phyloP scores from a whole-genome alignment of 2,113 vertebrate species.

The Rhinopomastus cyanomelas region DNA sequence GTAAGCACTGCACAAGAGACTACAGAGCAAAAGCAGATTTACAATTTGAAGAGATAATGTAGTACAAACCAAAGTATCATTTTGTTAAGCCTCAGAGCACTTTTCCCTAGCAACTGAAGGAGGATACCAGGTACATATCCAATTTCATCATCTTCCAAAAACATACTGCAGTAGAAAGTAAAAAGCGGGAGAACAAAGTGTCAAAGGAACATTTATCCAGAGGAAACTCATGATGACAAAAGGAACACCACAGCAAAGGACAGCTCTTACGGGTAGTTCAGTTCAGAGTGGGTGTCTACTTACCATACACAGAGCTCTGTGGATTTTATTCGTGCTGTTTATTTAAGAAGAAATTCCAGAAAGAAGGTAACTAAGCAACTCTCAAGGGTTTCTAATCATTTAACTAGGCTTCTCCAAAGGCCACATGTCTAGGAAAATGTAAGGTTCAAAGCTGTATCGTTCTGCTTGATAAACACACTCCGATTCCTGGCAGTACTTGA shows the following conservation, averaged over 20 bases:
- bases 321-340: background rate
- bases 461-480: background rate
- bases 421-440: background rate
- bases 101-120: background rate
- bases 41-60: background rate
- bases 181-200: background rate
- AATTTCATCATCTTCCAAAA: background rate
- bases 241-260: background rate
- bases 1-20: background rate
- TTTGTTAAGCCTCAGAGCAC: background rate
- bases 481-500: background rate
- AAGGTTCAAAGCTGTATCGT: background rate
- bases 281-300: background rate
- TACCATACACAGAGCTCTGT: background rate
- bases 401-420: background rate
- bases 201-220: background rate
- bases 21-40: background rate
- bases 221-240: background rate
- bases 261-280: background rate
- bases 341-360: background rate
- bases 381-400: background rate
- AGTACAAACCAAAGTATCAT: background rate
- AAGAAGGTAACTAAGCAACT: conserved; percentile 6
- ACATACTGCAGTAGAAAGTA: background rate
- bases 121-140: background rate